These are phyloP conservation scores for Vespertilio murinus DNA, from an alignment of 2,797 vertebrate species.

Conservation along the genomic window DNA sequence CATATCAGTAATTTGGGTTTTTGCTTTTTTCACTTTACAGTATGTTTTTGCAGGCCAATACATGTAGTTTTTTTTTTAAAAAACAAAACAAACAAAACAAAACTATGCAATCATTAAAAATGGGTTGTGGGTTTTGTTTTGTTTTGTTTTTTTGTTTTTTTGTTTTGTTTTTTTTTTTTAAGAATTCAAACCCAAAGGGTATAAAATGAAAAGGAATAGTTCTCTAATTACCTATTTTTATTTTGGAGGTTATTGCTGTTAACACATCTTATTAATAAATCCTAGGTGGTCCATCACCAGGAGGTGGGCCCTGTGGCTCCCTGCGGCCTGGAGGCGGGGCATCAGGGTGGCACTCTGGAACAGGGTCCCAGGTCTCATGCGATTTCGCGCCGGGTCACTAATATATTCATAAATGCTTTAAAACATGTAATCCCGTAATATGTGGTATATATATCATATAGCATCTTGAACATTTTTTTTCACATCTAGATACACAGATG, in stretches of 20 bases:
- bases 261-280: neutral
- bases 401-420: constrained; percentile 11
- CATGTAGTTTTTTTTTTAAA: neutral
- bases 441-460: neutral
- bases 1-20: neutral
- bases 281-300: too few species aligned
- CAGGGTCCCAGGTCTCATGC: too few species aligned
- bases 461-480: neutral
- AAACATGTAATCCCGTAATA: neutral
- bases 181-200: neutral
- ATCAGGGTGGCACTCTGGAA: too few species aligned
- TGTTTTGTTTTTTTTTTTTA: neutral
- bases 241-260: neutral
- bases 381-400: too few species aligned
- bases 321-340: too few species aligned
- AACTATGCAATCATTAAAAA: neutral
- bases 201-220: neutral
- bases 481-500: neutral
- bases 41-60: neutral
- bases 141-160: too few species aligned
- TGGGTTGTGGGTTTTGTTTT: neutral
- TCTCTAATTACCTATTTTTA: neutral
- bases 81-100: too few species aligned
- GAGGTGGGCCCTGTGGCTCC: too few species aligned
- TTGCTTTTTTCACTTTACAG: neutral